phyloP scores from a whole-genome alignment of 2,113 vertebrate genomes.

The Beaufortia kweichowensis region DNA sequence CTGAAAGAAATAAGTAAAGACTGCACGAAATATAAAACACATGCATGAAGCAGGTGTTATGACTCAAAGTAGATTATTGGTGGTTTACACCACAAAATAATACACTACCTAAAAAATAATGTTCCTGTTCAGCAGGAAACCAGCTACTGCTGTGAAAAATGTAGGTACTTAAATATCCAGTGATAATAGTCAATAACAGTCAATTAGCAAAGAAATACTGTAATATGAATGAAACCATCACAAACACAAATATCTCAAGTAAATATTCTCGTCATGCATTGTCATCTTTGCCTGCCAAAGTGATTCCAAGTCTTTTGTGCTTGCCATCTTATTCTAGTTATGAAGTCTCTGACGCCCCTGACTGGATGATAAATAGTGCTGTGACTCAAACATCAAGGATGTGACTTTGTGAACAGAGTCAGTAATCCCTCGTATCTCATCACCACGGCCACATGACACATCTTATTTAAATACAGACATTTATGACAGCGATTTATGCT shows the following conservation, averaged over 20 bases:
- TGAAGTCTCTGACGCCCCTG: constrained; percentile 3
- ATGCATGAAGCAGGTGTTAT: no score
- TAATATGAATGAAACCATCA: neutral
- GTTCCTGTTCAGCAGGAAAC: no score
- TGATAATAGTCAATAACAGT: no score
- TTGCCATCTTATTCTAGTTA: neutral
- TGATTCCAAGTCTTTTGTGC: neutral
- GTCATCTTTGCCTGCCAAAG: neutral
- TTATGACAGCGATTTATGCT: constrained; percentile 17
- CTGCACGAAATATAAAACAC: neutral
- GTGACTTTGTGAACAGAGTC: constrained; percentile 18
- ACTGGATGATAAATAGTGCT: constrained; percentile 35
- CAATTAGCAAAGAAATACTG: no score
- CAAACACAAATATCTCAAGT: neutral
- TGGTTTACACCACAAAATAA: no score
- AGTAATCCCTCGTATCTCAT: neutral
- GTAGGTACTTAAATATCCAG: no score
- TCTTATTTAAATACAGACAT: constrained; percentile 27
- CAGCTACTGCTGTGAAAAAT: no score
- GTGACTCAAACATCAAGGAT: constrained; percentile 19
- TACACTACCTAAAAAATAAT: no score
- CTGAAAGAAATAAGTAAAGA: neutral
- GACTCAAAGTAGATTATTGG: no score
- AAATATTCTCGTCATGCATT: neutral
- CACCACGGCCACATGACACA: neutral